Evolutionary conservation across 92 coral and sea anemone genomes (phyloP).

Genomic region (Parazoanthus atlanticus): DNA sequence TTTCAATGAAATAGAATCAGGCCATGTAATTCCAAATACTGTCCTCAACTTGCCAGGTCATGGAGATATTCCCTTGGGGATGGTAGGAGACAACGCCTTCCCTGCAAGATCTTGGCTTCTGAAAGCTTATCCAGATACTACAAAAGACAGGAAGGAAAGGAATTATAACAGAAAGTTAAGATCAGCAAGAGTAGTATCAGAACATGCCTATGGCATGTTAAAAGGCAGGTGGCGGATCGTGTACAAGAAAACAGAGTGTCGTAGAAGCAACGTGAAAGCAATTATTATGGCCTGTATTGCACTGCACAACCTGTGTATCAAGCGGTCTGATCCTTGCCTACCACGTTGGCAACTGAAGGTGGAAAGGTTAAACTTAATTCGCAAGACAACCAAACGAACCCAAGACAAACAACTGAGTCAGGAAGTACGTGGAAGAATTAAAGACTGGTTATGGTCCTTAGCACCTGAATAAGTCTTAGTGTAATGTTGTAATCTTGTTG

Average conservation of each 20-base stretch:
- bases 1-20: conserved; percentile 40
- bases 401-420: conserved; percentile 45
- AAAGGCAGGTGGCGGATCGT: conserved; percentile 27
- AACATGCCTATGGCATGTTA: conserved; percentile 52
- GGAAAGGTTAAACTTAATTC: too few species aligned
- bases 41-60: conserved; percentile 15
- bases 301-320: conserved; percentile 57
- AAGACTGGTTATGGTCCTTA: conserved; percentile 51
- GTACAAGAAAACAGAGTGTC: conserved; percentile 30
- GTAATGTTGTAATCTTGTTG: too few species aligned
- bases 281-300: conserved; percentile 53
- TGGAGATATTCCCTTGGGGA: conserved; percentile 36
- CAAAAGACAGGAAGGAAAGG: conserved; percentile 22
- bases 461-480: too few species aligned
- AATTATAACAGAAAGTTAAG: conserved; percentile 41
- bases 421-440: conserved; percentile 29
- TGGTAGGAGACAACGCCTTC: conserved; percentile 43
- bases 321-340: too few species aligned
- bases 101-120: conserved; percentile 40
- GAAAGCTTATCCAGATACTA: conserved; percentile 37
- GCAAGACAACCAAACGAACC: background rate
- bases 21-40: conserved; percentile 24
- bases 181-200: conserved; percentile 52
- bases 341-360: too few species aligned
- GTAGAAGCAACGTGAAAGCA: conserved; percentile 23